Evolutionary conservation across 2,888 invertebrate species (phyloP).

Genomic region (Seira musarum): DNA sequence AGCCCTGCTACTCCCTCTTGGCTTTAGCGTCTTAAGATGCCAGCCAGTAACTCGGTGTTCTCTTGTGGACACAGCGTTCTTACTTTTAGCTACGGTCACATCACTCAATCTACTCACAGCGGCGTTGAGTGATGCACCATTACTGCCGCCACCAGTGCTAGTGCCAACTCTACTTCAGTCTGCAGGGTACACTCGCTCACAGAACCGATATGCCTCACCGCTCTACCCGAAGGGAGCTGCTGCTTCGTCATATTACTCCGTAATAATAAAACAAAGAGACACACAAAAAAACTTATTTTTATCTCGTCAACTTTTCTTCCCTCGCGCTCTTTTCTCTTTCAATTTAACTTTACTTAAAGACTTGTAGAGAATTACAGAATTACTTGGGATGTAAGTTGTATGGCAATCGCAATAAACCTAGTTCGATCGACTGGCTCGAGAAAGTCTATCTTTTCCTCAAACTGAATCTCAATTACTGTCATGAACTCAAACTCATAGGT

Average conservation of each 20-base stretch:
- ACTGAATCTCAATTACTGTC: constrained; percentile 39
- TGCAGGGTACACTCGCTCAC: constrained; percentile 67
- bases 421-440: not conserved
- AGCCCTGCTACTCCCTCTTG: constrained; percentile 84
- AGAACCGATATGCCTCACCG: constrained; percentile 68
- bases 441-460: constrained; percentile 20
- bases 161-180: constrained; percentile 65
- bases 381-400: not conserved
- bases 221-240: constrained; percentile 67
- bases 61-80: constrained; percentile 89
- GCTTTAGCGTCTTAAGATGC: constrained; percentile 85
- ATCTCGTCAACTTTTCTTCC: constrained; percentile 22
- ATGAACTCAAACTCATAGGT: constrained; percentile 16
- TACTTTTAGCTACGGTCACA: constrained; percentile 89
- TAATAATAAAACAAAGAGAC: constrained; percentile 50
- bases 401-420: not conserved
- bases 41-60: constrained; percentile 90
- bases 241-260: constrained; percentile 66
- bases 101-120: constrained; percentile 93
- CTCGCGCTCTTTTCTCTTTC: constrained; percentile 5
- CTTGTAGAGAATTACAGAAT: not conserved
- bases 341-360: constrained; percentile 21
- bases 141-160: constrained; percentile 77
- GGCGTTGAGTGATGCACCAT: constrained; percentile 88
- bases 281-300: constrained; percentile 2